A percentile compares a stretch with the other conserved stretches of the same genome.
Evolutionary conservation across 2,113 vertebrate genomes (phyloP).

Genomic region (Trochalopteron elliotii): DNA sequence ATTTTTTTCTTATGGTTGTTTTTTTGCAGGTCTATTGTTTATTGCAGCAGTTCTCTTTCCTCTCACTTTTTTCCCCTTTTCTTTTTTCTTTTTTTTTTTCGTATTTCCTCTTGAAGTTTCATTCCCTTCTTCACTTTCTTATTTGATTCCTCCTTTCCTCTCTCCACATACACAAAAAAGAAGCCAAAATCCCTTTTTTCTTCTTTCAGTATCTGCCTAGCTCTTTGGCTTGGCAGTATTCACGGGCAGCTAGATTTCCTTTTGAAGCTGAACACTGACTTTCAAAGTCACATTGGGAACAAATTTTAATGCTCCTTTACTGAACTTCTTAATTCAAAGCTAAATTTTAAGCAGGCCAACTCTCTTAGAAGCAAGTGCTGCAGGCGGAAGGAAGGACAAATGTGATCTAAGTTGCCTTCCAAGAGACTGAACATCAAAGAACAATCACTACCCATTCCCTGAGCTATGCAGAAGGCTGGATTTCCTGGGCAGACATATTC

Average conservation of each 20-base stretch:
- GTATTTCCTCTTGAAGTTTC: neutral
- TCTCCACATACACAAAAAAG: neutral
- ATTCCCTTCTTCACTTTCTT: neutral
- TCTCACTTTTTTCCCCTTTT: neutral
- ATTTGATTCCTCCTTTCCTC: neutral
- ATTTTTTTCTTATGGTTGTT: neutral
- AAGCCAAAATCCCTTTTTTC: neutral
- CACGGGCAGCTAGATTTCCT: neutral
- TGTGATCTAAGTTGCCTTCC: constrained; percentile 13
- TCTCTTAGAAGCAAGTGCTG: constrained; percentile 26
- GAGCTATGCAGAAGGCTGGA: neutral
- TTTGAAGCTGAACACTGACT: neutral
- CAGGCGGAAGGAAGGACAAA: constrained; percentile 4
- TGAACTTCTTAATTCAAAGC: constrained; percentile 50
- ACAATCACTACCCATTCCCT: neutral
- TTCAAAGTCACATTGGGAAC: constrained; percentile 6
- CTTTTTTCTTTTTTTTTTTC: too few species aligned
- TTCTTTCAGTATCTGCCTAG: neutral
- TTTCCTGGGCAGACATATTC: neutral
- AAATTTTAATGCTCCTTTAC: neutral
- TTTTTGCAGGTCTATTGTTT: neutral
- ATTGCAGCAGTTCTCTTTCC: neutral
- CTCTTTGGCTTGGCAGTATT: neutral
- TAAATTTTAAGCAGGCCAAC: constrained; percentile 10
- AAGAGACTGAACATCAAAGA: constrained; percentile 55